Percentiles rank a stretch among this genome's conserved stretches.
These are phyloP conservation scores for Calyptomena viridis DNA, from an alignment of 2,113 vertebrate species.

Conservation along the genomic window DNA sequence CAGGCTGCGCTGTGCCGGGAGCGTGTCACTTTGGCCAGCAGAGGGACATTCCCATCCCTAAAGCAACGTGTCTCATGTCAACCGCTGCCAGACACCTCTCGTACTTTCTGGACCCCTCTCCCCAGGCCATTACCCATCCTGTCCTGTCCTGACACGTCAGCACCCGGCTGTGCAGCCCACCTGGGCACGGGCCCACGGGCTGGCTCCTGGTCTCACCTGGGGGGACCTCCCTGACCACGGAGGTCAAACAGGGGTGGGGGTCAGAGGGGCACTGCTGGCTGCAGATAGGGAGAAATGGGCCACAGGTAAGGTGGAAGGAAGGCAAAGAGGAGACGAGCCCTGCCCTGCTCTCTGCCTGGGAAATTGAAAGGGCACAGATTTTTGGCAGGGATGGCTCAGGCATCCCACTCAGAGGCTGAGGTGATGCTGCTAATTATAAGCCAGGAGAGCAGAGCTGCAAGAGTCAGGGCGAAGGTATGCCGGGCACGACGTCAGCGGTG, in stretches of 20 bases:
- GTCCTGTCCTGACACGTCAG: background rate
- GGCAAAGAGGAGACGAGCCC: background rate
- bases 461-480: conserved; percentile 37
- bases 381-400: conserved; percentile 18
- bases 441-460: background rate
- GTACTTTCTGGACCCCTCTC: background rate
- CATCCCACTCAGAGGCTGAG: background rate
- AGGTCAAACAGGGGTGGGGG: fast-evolving
- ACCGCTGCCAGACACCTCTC: background rate
- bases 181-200: background rate
- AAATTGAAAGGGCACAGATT: background rate
- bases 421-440: conserved; percentile 65
- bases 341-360: background rate
- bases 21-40: fast-evolving
- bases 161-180: background rate
- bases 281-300: fast-evolving
- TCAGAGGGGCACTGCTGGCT: background rate
- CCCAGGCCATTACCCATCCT: background rate
- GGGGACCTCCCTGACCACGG: background rate
- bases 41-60: background rate
- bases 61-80: background rate
- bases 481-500: background rate
- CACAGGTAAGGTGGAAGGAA: background rate
- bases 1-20: background rate
- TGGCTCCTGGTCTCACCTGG: background rate